Evolutionary conservation across 1,140 invertebrate genomes (phyloP).

Genomic region (Drosophila dunni): DNA sequence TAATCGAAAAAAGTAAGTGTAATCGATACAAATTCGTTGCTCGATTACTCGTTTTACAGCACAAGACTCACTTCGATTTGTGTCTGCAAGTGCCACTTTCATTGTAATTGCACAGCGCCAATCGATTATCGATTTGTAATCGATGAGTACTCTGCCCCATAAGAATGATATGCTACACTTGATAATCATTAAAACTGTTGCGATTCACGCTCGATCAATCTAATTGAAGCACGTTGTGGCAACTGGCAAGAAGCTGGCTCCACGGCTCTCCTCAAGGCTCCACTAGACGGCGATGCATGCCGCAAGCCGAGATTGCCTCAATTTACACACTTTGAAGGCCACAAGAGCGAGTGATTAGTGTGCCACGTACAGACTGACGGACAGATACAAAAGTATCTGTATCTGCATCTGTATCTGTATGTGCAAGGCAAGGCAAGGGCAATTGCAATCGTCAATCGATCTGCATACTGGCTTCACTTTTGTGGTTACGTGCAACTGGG

Average conservation of each 20-base stretch:
- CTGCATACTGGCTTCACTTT: constrained; percentile 20
- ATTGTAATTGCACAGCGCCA: background rate
- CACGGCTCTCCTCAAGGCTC: constrained; percentile 21
- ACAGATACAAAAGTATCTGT: background rate
- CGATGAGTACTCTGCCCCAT: constrained; percentile 1
- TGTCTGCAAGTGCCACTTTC: background rate
- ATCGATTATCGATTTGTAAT: constrained; percentile 9
- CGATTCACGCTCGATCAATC: constrained; percentile 27
- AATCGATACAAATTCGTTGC: no score
- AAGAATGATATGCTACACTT: constrained; percentile 15
- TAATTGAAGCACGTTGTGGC: constrained; percentile 45
- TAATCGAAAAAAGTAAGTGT: no score
- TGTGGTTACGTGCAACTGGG: constrained; percentile 25
- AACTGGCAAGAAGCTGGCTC: background rate
- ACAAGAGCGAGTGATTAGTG: constrained; percentile 30
- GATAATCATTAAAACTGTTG: constrained; percentile 6
- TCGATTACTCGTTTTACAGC: background rate
- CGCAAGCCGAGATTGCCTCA: constrained; percentile 56
- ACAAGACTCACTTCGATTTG: background rate
- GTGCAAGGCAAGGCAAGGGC: background rate
- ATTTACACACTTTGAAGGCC: constrained; percentile 77
- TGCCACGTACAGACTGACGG: constrained; percentile 6
- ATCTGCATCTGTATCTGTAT: background rate
- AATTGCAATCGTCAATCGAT: constrained; percentile 44
- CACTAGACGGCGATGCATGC: background rate